A percentile compares a stretch with the other conserved stretches of the same genome.
Conservation (phyloP, 1,140 invertebrate species). For the Cryptotermes secundus region DNA sequence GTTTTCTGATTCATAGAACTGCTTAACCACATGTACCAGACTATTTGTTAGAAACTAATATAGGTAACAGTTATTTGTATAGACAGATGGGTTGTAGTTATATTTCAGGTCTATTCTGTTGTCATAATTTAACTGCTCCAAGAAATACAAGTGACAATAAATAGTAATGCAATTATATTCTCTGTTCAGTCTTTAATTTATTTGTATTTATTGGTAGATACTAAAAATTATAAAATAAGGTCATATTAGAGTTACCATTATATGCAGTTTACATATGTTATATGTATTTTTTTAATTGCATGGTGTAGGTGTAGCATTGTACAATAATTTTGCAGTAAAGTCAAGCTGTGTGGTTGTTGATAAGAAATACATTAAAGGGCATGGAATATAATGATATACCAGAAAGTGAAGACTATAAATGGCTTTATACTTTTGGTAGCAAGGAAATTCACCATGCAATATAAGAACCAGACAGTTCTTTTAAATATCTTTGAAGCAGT, state of each 20-base stretch:
- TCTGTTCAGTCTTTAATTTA: neutral
- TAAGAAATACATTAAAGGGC: no score
- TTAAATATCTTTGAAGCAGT: neutral
- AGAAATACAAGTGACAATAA: neutral
- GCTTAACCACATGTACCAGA: neutral
- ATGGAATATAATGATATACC: neutral
- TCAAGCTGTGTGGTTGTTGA: no score
- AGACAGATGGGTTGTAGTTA: neutral
- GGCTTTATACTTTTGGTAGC: neutral
- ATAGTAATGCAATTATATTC: neutral
- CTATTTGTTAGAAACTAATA: neutral
- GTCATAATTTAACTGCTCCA: neutral
- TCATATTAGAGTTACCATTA: no score
- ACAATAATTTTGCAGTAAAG: neutral
- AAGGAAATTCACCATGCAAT: neutral
- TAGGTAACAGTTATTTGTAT: neutral
- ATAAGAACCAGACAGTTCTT: neutral
- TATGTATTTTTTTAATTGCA: neutral
- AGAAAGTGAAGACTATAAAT: neutral
- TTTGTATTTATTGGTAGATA: neutral
- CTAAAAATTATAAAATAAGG: no score
- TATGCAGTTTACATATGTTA: no score
- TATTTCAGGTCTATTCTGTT: neutral
- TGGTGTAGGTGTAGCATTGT: neutral
- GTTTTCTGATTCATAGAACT: neutral